Evolutionary conservation across 1,140 invertebrate genomes (phyloP).

Genomic region (Zaprionus kolodkinae): DNA sequence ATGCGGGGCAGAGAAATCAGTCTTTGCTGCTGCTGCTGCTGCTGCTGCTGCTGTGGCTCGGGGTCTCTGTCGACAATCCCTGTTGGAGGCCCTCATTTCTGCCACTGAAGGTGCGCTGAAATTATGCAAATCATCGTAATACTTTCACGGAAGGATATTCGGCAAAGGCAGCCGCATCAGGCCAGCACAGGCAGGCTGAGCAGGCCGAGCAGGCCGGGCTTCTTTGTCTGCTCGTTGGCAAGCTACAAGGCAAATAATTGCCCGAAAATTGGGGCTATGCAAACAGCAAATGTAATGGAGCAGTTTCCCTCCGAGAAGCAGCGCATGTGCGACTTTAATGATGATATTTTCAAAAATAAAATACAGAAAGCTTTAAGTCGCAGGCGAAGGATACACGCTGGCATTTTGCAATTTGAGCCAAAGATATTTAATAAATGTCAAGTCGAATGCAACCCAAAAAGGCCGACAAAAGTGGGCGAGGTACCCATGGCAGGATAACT

Average conservation of each 20-base stretch:
- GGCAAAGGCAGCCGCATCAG: constrained; percentile 10
- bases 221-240: constrained; percentile 54
- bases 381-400: neutral
- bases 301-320: constrained; percentile 67
- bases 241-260: constrained; percentile 77
- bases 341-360: constrained; percentile 41
- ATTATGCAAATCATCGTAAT: constrained; percentile 83
- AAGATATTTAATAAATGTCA: constrained; percentile 75
- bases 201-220: constrained; percentile 6
- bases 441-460: constrained; percentile 28
- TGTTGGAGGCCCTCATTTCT: constrained; percentile 18
- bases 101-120: constrained; percentile 75
- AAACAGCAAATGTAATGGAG: constrained; percentile 76
- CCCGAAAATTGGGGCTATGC: constrained; percentile 77
- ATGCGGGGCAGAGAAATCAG: constrained; percentile 39
- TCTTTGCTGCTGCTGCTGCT: constrained; percentile 28
- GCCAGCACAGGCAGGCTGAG: neutral
- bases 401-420: constrained; percentile 13
- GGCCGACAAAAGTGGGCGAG: neutral
- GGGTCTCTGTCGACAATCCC: constrained; percentile 15
- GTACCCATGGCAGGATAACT: constrained; percentile 3
- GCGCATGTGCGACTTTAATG: constrained; percentile 51
- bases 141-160: constrained; percentile 78
- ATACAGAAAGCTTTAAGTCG: constrained; percentile 34
- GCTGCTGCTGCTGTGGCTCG: constrained; percentile 38